Evolutionary conservation across 2,113 vertebrate species (phyloP).

Genomic region (Nipponia nippon): DNA sequence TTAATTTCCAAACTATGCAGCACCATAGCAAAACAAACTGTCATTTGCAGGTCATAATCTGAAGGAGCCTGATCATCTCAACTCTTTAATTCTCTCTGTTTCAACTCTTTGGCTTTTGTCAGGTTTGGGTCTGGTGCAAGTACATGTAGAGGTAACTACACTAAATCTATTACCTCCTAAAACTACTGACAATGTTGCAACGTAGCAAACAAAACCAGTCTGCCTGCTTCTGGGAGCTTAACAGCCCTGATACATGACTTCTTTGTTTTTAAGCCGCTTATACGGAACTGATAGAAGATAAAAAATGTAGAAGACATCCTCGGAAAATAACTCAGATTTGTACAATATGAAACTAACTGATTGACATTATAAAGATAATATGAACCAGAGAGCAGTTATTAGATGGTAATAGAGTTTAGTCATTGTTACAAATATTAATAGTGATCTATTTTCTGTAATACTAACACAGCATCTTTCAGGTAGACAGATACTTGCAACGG

Average conservation of each 20-base stretch:
- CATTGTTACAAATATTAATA: background rate
- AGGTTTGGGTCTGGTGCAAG: background rate
- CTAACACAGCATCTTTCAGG: background rate
- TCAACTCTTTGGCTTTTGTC: slow-evolving; percentile 1
- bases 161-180: background rate
- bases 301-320: background rate
- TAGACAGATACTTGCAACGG: background rate
- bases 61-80: background rate
- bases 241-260: background rate
- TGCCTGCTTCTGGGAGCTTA: background rate
- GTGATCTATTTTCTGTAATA: background rate
- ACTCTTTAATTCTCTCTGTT: background rate
- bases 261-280: background rate
- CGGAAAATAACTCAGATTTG: background rate
- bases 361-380: background rate
- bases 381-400: background rate
- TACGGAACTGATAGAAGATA: background rate
- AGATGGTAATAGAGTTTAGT: background rate
- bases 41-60: background rate
- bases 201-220: slow-evolving; percentile 7
- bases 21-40: background rate
- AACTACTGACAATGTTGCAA: background rate
- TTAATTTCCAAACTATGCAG: background rate
- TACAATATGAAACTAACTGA: background rate
- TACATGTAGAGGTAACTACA: background rate